Conservation (phyloP, 2,797 vertebrate species). For the Sciurus vulgaris region DNA sequence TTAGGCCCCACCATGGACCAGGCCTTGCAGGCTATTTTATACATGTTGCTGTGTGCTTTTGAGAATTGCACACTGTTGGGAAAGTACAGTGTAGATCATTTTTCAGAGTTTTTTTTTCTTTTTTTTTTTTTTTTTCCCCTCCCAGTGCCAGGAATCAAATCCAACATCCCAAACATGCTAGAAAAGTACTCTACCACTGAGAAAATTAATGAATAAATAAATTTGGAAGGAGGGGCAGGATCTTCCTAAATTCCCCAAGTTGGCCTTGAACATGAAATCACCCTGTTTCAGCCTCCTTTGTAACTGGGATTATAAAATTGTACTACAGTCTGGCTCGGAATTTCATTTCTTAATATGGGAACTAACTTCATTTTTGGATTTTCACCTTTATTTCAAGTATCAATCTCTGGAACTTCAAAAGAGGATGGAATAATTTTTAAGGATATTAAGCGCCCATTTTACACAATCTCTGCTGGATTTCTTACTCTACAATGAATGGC, state of each 20-base stretch:
- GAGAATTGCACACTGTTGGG: neutral
- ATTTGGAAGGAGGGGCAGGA: neutral
- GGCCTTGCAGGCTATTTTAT: neutral
- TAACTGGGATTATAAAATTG: neutral
- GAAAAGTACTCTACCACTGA: neutral
- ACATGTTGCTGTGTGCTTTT: neutral
- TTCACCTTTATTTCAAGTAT: slow-evolving; percentile 42
- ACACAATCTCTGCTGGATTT: neutral
- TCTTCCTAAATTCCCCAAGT: neutral
- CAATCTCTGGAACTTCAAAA: slow-evolving; percentile 39
- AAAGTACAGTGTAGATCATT: neutral
- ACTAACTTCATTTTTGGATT: neutral
- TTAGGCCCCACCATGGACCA: neutral
- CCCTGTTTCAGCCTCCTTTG: neutral
- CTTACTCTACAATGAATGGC: neutral
- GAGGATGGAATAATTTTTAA: neutral
- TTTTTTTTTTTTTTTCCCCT: too few relatives aligned
- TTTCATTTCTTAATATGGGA: slow-evolving; percentile 32
- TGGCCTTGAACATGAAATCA: neutral
- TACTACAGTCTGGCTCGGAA: neutral
- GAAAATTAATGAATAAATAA: too few relatives aligned
- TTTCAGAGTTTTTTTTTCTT: neutral
- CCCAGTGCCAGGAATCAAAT: neutral
- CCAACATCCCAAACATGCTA: too few relatives aligned
- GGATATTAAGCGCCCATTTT: neutral